These are phyloP conservation scores for Anthopleura sola DNA, from an alignment of 64 coral and sea anemone species.

Conservation along the genomic window DNA sequence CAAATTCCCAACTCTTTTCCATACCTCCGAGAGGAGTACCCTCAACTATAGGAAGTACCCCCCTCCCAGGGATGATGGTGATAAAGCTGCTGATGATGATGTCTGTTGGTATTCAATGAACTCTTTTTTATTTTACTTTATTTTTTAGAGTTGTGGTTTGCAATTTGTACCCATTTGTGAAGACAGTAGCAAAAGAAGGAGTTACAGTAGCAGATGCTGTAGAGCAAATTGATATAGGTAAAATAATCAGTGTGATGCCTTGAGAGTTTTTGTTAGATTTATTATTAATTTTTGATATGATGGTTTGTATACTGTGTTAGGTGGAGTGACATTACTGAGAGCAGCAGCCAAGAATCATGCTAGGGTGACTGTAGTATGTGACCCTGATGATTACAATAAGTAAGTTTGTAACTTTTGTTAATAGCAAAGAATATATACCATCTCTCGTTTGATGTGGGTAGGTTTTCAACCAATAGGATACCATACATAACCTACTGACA, in stretches of 20 bases:
- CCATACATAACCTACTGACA: no score
- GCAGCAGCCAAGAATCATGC: constrained; percentile 98
- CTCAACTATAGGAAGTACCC: no score
- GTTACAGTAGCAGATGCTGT: constrained; percentile 84
- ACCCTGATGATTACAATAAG: constrained; percentile 90
- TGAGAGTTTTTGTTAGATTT: no score
- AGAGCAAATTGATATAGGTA: constrained; percentile 98
- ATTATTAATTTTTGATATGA: background rate
- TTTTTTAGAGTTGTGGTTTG: constrained; percentile 80
- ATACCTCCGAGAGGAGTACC: no score
- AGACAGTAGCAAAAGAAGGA: constrained; percentile 82
- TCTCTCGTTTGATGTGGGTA: no score
- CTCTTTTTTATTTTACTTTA: background rate
- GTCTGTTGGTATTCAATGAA: no score
- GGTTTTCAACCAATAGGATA: no score
- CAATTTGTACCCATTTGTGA: constrained; percentile 95
- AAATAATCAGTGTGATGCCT: no score
- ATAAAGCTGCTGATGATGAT: no score
- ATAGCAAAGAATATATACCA: background rate
- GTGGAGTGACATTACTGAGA: constrained; percentile 89
- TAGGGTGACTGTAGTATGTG: constrained; percentile 89
- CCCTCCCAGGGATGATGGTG: no score
- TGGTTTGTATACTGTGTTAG: constrained; percentile 16
- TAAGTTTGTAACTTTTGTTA: constrained; percentile 33
- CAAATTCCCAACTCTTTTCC: no score